Evolutionary conservation across 2,888 invertebrate species (phyloP), one percentile per base, ranked within the genome.

Genomic region (Platycnemis pennipes): DNA sequence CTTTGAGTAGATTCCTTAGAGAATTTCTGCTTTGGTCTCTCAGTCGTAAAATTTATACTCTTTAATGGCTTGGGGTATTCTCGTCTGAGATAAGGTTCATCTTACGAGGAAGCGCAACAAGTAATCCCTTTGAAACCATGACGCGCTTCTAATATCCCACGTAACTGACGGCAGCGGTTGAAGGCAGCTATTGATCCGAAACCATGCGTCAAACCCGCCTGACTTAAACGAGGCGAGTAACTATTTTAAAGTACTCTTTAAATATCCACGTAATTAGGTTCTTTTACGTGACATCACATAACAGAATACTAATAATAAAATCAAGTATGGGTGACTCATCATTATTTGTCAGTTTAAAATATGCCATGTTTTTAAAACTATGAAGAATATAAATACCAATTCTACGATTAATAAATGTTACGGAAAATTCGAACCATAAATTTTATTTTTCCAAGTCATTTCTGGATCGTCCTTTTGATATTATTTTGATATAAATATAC

Each of bases 51-150:
- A 37, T 77, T 31, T 8, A 77, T 8, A 77, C 77, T 77, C 63
- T 77, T 77, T 37, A 2, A 37, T 77, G 7, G 37, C 37, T 11
- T 37, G 0, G 31, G n/a, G 8, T 16, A 77, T 77, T 77, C 37
- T 37, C 31, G 37, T 13, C 16, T 5, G 8, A 31, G n/a, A 31
- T 77, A 37, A 77, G 37, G 13, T 31, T 31, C 37, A 77, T 77
- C 77, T 77, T 77, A 37, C 31, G 37, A 37, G 77, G 77, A 77
- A 77, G 77, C 77, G 77, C 77, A 77, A 77, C 31, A 77, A 13
- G 77, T 77, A 77, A 77, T 77, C 77, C 37, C 77, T 37, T 77
- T 77, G 37, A 77, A 77, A 77, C 77, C 77, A 13, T 37, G 13
- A 77, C 77, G 77, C 37, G 37, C 31, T 31, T 37, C 4, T 26